Percentiles rank a stretch among this genome's conserved stretches.
These are phyloP conservation scores for Pipa parva DNA, from an alignment of 2,113 vertebrate species.

Conservation along the genomic window DNA sequence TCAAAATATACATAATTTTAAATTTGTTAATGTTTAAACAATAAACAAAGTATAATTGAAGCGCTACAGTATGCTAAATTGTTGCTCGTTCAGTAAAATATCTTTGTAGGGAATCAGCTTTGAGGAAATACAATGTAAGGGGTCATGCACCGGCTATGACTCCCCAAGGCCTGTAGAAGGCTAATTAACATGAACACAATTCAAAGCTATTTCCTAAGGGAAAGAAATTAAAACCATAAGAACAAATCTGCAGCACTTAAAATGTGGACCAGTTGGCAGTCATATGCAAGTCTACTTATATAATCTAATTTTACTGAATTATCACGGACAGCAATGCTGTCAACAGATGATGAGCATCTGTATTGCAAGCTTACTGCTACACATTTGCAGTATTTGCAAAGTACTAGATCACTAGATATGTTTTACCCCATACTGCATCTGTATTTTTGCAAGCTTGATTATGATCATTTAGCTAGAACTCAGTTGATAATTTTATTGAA, in stretches of 20 bases:
- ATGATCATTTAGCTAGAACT: too few species aligned
- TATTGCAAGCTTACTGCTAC: too few species aligned
- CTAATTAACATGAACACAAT: conserved; percentile 16
- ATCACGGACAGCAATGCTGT: too few species aligned
- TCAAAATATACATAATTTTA: not conserved
- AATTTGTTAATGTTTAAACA: not conserved
- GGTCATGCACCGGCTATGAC: conserved; percentile 9
- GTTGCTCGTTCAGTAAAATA: conserved; percentile 1
- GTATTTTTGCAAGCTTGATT: too few species aligned
- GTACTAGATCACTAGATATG: too few species aligned
- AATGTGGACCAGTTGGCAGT: conserved; percentile 22
- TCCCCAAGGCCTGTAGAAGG: conserved; percentile 2
- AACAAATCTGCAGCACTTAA: conserved; percentile 26
- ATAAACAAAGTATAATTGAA: not conserved
- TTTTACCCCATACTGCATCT: too few species aligned
- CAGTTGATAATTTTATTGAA: too few species aligned
- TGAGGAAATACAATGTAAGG: conserved; percentile 30
- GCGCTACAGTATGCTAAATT: not conserved
- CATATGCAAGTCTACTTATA: conserved; percentile 4
- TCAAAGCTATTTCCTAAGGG: conserved; percentile 16
- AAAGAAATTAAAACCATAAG: conserved; percentile 23
- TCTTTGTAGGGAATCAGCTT: conserved; percentile 13
- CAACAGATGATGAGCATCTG: too few species aligned
- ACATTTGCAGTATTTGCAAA: too few species aligned
- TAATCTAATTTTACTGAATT: too few species aligned